Conservation (phyloP, 2,888 invertebrate genomes). For the Mongoloraphidia duomilia region DNA sequence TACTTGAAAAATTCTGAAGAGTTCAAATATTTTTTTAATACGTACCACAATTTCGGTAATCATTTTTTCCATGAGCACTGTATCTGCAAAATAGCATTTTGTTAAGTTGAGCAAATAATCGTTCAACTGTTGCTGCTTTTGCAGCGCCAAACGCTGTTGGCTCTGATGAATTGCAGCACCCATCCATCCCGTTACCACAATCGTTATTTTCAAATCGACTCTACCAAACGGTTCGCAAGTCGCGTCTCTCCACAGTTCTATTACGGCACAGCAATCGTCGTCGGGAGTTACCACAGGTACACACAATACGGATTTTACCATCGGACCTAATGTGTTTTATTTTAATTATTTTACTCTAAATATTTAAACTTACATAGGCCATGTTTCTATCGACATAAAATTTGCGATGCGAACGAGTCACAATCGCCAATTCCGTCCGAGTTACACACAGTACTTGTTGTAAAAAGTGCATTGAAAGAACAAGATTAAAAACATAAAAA, state of each 20-base stretch:
- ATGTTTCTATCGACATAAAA: too few species aligned
- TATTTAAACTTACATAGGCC: too few species aligned
- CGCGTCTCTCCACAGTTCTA: conserved; percentile 39
- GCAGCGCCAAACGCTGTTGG: conserved; percentile 24
- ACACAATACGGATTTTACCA: conserved; percentile 40
- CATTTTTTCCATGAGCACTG: conserved; percentile 39
- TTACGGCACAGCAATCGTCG: conserved; percentile 40
- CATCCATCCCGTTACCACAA: conserved; percentile 29
- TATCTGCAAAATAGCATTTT: conserved; percentile 38
- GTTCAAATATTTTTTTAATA: conserved; percentile 1
- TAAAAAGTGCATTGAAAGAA: too few species aligned
- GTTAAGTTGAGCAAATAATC: conserved; percentile 27
- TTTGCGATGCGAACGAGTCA: too few species aligned
- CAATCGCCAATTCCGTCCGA: too few species aligned
- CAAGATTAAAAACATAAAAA: too few species aligned
- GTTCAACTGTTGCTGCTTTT: conserved; percentile 29
- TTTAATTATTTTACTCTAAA: too few species aligned
- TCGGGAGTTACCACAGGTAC: conserved; percentile 44
- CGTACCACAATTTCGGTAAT: conserved; percentile 43
- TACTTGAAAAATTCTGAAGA: not conserved
- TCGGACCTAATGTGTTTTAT: conserved; percentile 27
- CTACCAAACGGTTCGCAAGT: conserved; percentile 21
- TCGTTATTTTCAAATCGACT: conserved; percentile 25
- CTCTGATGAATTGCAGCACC: conserved; percentile 31
- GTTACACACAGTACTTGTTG: too few species aligned